These are phyloP conservation scores for Napeogenes sylphis DNA, from an alignment of 2,888 invertebrate species.

Conservation along the genomic window DNA sequence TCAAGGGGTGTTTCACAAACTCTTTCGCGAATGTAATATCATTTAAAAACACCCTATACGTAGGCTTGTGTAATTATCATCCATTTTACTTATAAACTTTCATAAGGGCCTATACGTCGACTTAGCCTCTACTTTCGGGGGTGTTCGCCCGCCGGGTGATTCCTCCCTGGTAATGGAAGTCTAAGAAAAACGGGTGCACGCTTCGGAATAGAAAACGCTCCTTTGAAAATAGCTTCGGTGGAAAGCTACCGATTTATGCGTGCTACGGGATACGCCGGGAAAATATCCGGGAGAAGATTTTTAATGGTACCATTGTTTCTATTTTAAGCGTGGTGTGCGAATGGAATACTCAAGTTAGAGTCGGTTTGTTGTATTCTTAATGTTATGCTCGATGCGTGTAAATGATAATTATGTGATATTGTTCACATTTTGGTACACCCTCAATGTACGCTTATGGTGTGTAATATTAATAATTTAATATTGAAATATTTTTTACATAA, in stretches of 20 bases:
- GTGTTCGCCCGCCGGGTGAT: constrained; percentile 36
- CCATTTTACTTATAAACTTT: constrained; percentile 78
- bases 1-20: constrained; percentile 40
- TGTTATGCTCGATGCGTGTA: constrained; percentile 37
- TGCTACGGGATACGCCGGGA: constrained; percentile 73
- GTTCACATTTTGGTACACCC: constrained; percentile 17
- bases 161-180: constrained; percentile 71
- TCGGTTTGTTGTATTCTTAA: constrained; percentile 47
- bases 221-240: constrained; percentile 76
- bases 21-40: constrained; percentile 61
- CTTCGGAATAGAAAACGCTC: constrained; percentile 76
- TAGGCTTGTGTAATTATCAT: constrained; percentile 75
- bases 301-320: constrained; percentile 76
- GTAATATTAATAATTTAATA: too few relatives aligned
- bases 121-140: constrained; percentile 74
- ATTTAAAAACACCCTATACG: constrained; percentile 67
- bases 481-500: too few relatives aligned
- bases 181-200: constrained; percentile 77
- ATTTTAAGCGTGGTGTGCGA: constrained; percentile 74
- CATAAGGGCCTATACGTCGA: constrained; percentile 77
- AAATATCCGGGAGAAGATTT: constrained; percentile 76
- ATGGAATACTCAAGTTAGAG: constrained; percentile 69
- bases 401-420: constrained; percentile 33
- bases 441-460: background rate
- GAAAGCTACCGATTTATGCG: constrained; percentile 76